A percentile compares a stretch with the other conserved stretches of the same genome.
phyloP scores from a whole-genome alignment of 1,140 invertebrate genomes.

The Caenorhabditis remanei region DNA sequence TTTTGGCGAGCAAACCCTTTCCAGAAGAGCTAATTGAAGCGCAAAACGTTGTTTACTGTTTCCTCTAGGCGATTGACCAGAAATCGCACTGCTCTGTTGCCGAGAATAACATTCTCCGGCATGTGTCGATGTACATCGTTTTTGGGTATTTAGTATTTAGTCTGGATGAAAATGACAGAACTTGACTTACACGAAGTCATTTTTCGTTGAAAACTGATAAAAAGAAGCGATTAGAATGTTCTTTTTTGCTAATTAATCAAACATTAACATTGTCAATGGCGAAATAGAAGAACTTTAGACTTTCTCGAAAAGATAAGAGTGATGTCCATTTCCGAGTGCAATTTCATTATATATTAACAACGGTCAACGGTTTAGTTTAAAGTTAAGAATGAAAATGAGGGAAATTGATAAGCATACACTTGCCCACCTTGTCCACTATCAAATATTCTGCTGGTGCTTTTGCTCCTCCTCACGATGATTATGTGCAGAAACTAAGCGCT shows the following conservation, averaged over 20 bases:
- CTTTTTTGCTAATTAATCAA: slow-evolving; percentile 30
- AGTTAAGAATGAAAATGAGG: no score
- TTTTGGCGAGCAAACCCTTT: neutral
- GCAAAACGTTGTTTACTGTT: slow-evolving; percentile 11
- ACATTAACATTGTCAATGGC: neutral
- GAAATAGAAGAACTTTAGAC: slow-evolving; percentile 37
- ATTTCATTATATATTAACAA: neutral
- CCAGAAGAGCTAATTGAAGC: neutral
- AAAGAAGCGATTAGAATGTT: neutral
- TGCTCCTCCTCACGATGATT: neutral
- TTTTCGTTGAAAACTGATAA: neutral
- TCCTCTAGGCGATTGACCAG: neutral
- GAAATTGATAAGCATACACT: slow-evolving; percentile 15
- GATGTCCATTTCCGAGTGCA: neutral
- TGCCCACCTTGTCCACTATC: slow-evolving; percentile 14
- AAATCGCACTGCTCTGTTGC: slow-evolving; percentile 15
- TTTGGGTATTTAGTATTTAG: neutral
- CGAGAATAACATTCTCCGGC: neutral
- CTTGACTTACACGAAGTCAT: neutral
- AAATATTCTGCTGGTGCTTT: neutral
- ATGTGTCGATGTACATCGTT: neutral
- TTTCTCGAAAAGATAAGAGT: neutral
- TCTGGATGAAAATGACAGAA: neutral
- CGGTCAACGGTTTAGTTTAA: slow-evolving; percentile 22
- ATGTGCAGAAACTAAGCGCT: neutral